Evolutionary conservation across 2,113 vertebrate genomes (phyloP).

Genomic region (Bolborhynchus lineola): DNA sequence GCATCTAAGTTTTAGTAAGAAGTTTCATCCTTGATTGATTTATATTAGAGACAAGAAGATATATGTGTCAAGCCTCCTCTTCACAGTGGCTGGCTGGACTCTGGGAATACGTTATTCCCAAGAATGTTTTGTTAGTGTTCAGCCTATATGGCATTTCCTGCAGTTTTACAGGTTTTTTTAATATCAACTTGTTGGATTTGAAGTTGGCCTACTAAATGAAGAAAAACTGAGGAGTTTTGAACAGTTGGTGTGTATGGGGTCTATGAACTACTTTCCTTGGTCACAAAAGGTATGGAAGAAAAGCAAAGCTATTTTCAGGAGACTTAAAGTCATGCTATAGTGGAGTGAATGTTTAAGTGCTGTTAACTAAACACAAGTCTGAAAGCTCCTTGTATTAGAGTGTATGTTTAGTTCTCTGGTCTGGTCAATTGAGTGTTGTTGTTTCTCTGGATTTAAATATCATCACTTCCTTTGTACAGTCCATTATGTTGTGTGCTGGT

Average conservation of each 20-base stretch:
- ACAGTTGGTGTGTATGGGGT: not conserved
- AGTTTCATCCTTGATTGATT: not conserved
- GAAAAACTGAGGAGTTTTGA: not conserved
- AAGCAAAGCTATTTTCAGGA: not conserved
- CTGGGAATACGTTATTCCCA: not conserved
- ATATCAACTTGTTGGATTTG: not conserved
- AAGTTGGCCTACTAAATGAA: not conserved
- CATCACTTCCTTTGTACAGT: accelerated
- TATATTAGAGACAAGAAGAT: not conserved
- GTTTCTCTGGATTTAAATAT: not conserved
- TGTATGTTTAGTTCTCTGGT: not conserved
- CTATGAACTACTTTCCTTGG: not conserved
- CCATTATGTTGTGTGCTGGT: not conserved
- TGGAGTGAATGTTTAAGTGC: not conserved
- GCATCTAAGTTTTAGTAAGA: not conserved
- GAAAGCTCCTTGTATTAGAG: not conserved
- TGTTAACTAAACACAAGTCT: not conserved
- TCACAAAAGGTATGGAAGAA: not conserved
- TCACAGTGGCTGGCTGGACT: not conserved
- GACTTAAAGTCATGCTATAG: not conserved
- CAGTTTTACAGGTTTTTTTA: not conserved
- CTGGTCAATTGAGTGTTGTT: not conserved
- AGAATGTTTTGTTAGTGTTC: not conserved
- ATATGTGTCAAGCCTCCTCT: not conserved
- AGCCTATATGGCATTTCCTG: not conserved